Evolutionary conservation across 2,113 vertebrate species (phyloP).

Genomic region (Onychostruthus taczanowskii): DNA sequence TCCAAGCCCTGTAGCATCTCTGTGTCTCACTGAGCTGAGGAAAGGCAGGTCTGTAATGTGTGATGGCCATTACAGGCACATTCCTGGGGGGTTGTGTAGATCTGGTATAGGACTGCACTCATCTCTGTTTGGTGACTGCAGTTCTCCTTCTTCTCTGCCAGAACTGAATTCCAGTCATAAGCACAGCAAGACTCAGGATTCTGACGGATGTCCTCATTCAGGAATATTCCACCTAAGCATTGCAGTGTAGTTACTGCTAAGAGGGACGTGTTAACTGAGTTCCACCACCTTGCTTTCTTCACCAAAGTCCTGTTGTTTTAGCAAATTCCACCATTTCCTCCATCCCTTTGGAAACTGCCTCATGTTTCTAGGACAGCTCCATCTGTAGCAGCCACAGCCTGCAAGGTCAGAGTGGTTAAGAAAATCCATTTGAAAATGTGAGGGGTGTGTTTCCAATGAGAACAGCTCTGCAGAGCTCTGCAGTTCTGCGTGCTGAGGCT

Average conservation of each 20-base stretch:
- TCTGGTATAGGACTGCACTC: background rate
- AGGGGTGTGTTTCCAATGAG: background rate
- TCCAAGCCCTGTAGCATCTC: background rate
- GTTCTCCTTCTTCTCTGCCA: background rate
- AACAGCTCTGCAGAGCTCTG: conserved; percentile 34
- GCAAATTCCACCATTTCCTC: background rate
- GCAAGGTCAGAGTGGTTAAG: conserved; percentile 18
- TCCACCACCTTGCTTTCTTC: background rate
- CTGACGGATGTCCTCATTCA: background rate
- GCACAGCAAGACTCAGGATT: background rate
- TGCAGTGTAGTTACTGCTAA: background rate
- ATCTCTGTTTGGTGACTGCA: background rate
- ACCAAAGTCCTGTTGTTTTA: background rate
- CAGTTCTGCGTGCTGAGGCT: background rate
- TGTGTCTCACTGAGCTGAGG: background rate
- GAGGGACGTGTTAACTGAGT: background rate
- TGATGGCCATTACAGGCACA: background rate
- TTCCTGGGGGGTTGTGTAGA: background rate
- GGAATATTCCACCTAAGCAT: background rate
- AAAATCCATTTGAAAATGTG: conserved; percentile 13
- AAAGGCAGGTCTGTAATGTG: background rate
- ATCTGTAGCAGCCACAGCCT: conserved; percentile 10
- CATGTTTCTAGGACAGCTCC: conserved; percentile 15
- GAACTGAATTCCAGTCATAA: background rate
- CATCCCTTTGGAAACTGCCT: background rate